These are phyloP conservation scores for Actenoides lindsayi DNA, from an alignment of 2,113 vertebrate species.

Conservation along the genomic window DNA sequence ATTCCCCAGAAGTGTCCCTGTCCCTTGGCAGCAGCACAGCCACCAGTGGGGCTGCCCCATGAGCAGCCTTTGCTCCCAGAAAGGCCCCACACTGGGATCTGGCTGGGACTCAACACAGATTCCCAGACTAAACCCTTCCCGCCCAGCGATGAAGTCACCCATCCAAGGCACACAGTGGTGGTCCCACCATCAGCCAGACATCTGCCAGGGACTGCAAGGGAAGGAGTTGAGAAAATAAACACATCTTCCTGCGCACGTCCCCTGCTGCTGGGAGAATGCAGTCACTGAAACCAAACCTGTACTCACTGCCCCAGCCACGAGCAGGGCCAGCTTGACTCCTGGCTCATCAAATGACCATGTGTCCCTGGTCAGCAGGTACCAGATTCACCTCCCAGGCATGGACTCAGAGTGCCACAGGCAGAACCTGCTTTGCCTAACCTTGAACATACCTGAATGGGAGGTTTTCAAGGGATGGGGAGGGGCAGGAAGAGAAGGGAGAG, in stretches of 20 bases:
- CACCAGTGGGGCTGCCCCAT: neutral
- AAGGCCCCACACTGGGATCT: accelerated
- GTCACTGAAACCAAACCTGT: neutral
- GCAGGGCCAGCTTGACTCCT: neutral
- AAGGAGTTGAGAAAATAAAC: neutral
- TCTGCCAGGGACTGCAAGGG: neutral
- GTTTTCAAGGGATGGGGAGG: neutral
- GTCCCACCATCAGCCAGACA: neutral
- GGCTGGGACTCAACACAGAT: neutral
- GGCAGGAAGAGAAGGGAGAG: neutral
- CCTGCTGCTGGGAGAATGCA: neutral
- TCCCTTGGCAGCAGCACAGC: neutral
- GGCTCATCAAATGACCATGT: neutral
- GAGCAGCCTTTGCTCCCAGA: neutral
- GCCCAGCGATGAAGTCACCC: neutral
- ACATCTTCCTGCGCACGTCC: accelerated
- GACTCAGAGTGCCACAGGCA: neutral
- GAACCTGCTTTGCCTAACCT: neutral
- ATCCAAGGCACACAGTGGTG: neutral
- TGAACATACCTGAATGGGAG: neutral
- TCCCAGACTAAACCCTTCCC: neutral
- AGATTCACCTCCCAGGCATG: neutral
- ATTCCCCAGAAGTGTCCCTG: neutral
- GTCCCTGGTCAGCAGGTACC: neutral
- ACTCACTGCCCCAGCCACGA: neutral